Evolutionary conservation across 2,797 vertebrate genomes (phyloP), one percentile per base, ranked within the genome.

Genomic region (Acomys russatus): DNA sequence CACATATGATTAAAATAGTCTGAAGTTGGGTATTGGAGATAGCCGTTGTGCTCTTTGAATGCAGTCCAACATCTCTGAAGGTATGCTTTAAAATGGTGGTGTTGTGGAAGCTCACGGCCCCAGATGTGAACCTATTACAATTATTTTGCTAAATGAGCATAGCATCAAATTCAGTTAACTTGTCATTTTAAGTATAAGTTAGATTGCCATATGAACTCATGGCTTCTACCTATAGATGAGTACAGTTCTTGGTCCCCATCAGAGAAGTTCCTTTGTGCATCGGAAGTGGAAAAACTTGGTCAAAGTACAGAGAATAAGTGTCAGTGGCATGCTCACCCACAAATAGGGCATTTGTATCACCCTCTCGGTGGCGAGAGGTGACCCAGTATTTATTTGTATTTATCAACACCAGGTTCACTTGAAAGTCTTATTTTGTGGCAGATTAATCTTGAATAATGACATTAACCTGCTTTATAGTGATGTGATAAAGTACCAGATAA

Each of bases 1-100:
- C 20, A 0, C 15, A 0, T 2, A 20, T 44, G 33, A n/a, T 49
- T 8, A 56, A 14, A 22, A 7, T 9, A 20, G 14, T 59, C 4
- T 70, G 18, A 38, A 70, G 4, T 71, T 25, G 63, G 17, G 18
- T 2, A 28, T 25, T 28, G 8, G 20, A 51, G 20, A 33, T 28
- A 22, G 2, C 22, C 22, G 6, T 18, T 0, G 3, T 9, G 1
- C 2, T 23, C 28, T 66, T 20, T 33, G 4, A 80, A 23, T 38
- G n/a, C 18, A 7, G 17, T 35, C 71, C 79, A 17, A 51, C 30
- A 11, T 64, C 23, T 51, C 10, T 79, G 23, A n/a, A 30, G 3
- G 11, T 56, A 1, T 12, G 22, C 17, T 59, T 95, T n/a, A 11
- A 84, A 54, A 25, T 2, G 30, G 22, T 70, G 38, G 33, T 2